Conservation (phyloP, 1,140 invertebrate genomes). For the Leptinotarsa lineolata region DNA sequence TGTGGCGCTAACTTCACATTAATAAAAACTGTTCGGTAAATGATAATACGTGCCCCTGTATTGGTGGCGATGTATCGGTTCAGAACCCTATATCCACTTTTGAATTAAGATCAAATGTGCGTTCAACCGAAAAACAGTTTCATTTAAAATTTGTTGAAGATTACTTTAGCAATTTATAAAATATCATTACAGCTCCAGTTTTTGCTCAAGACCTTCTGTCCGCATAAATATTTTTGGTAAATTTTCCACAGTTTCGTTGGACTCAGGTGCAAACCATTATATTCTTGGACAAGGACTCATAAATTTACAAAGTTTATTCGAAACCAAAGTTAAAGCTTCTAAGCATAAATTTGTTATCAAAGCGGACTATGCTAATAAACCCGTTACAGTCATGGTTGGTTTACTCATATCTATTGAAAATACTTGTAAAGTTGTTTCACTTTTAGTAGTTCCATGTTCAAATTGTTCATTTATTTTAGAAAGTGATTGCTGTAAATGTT, state of each 20-base stretch:
- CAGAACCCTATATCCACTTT: background rate
- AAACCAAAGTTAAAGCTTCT: background rate
- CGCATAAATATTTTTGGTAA: background rate
- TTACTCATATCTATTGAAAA: background rate
- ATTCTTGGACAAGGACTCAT: background rate
- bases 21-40: too few relatives aligned
- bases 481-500: constrained; percentile 12
- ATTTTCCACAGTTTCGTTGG: background rate
- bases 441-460: constrained; percentile 10
- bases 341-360: background rate
- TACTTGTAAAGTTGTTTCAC: background rate
- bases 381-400: background rate
- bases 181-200: background rate
- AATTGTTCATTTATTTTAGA: constrained; percentile 5
- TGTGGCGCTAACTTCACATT: too few relatives aligned
- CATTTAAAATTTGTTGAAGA: background rate
- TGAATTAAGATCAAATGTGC: background rate
- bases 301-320: background rate
- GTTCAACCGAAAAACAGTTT: background rate
- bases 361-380: background rate
- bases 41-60: too few relatives aligned
- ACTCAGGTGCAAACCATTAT: background rate
- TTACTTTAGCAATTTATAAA: background rate
- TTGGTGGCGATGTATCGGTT: background rate
- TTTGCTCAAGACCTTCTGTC: background rate